Conservation (phyloP, 2,888 invertebrate genomes). For the Ceratothoa steindachneri region DNA sequence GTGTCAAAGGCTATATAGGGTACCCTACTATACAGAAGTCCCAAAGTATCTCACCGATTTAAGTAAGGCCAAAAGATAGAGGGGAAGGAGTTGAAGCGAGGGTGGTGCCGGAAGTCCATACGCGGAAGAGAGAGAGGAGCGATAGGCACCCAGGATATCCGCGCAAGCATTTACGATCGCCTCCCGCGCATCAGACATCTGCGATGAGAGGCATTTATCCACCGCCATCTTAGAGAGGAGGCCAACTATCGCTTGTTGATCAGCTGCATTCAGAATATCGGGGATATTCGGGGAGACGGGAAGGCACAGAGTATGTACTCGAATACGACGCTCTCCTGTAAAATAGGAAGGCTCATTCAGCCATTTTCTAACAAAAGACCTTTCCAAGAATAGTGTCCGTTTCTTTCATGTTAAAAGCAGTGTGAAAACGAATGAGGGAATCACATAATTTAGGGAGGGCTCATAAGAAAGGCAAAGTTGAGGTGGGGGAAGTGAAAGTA, state of each 20-base stretch:
- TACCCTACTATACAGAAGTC: too few relatives aligned
- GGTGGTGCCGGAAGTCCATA: conserved; percentile 66
- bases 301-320: conserved; percentile 93
- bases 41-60: too few relatives aligned
- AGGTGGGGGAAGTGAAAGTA: too few relatives aligned
- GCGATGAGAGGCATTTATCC: conserved; percentile 79
- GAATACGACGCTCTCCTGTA: conserved; percentile 84
- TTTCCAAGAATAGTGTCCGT: neutral
- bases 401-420: neutral
- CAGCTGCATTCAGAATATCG: conserved; percentile 83
- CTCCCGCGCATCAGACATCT: conserved; percentile 87
- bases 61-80: conserved; percentile 81
- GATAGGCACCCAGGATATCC: conserved; percentile 77
- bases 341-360: conserved; percentile 2
- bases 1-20: too few relatives aligned
- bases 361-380: neutral
- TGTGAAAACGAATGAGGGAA: too few relatives aligned
- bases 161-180: conserved; percentile 92
- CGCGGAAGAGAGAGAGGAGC: conserved; percentile 58
- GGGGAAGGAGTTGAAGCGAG: conserved; percentile 74
- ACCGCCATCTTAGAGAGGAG: conserved; percentile 96
- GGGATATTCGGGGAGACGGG: conserved; percentile 79
- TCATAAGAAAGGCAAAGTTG: too few relatives aligned
- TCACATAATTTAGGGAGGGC: too few relatives aligned
- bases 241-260: conserved; percentile 88